Percentiles rank a stretch among this genome's conserved stretches.
Evolutionary conservation across 1,140 invertebrate genomes (phyloP).

Genomic region (Drosophila pruinosa): DNA sequence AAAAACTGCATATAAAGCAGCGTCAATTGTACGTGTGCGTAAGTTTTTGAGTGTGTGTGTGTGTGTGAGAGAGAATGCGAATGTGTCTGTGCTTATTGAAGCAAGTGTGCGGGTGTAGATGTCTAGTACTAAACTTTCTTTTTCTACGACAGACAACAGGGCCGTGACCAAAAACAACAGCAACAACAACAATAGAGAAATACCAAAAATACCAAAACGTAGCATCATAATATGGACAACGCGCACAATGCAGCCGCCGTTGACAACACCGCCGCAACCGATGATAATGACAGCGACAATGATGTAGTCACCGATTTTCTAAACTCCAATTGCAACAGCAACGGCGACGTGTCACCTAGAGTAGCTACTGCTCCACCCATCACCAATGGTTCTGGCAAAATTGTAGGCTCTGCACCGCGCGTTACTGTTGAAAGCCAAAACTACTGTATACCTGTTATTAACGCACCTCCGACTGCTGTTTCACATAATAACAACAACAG

Average conservation of each 20-base stretch:
- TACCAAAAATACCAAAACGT: conserved; percentile 40
- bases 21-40: conserved; percentile 7
- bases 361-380: neutral
- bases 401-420: conserved; percentile 13
- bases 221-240: conserved; percentile 59
- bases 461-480: conserved; percentile 44
- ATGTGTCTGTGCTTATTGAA: conserved; percentile 20
- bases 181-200: conserved; percentile 27
- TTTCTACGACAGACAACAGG: conserved; percentile 58
- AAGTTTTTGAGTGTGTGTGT: conserved; percentile 1
- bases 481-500: conserved; percentile 3
- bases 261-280: conserved; percentile 4
- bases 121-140: conserved; percentile 76
- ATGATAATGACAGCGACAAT: conserved; percentile 76
- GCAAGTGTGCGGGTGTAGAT: conserved; percentile 32
- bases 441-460: conserved; percentile 77
- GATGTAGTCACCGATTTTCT: conserved; percentile 82
- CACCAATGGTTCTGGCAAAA: conserved; percentile 42
- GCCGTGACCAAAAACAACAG: neutral
- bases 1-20: conserved; percentile 43
- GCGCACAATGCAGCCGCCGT: conserved; percentile 40
- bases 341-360: conserved; percentile 28
- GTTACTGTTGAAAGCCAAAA: conserved; percentile 70
- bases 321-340: conserved; percentile 64
- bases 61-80: conserved; percentile 15